These are phyloP conservation scores for Meteorus colon DNA, from an alignment of 2,888 invertebrate genomes.

Conservation along the genomic window DNA sequence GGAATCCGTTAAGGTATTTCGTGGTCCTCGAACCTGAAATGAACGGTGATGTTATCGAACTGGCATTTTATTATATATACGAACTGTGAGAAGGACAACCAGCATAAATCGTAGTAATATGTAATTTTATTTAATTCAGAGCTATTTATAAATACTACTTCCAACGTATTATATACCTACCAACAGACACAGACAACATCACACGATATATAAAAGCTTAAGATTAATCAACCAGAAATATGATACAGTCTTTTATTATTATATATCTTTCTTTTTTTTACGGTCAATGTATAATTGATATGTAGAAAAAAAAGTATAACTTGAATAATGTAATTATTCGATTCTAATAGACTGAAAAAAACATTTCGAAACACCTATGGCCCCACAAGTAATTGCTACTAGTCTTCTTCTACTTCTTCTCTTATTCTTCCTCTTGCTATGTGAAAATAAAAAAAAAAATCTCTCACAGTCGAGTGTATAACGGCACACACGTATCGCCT, in stretches of 20 bases:
- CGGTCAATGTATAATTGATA: conserved; percentile 3
- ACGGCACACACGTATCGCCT: conserved; percentile 49
- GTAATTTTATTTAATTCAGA: conserved; percentile 21
- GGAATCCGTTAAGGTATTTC: conserved; percentile 21
- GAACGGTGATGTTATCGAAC: conserved; percentile 11
- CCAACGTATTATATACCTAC: neutral
- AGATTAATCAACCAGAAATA: conserved; percentile 22
- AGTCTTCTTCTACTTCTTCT: conserved; percentile 1
- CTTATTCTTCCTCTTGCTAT: conserved; percentile 15
- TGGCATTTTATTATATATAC: neutral
- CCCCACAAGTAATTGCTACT: conserved; percentile 25
- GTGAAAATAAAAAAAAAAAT: conserved; percentile 44
- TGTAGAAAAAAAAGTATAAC: conserved; percentile 7
- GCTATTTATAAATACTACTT: neutral
- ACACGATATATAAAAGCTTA: neutral
- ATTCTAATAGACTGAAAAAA: conserved; percentile 29
- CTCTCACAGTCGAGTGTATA: conserved; percentile 49
- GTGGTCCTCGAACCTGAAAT: conserved; percentile 16
- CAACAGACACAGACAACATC: neutral
- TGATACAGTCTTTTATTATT: conserved; percentile 7
- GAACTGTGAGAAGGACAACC: neutral
- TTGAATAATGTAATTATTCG: conserved; percentile 26
- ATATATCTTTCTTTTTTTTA: conserved; percentile 14
- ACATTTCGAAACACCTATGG: conserved; percentile 12
- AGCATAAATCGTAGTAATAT: conserved; percentile 18